These are phyloP conservation scores for Lepilemur septentrionalis DNA, from an alignment of 2,797 vertebrate genomes.

Conservation along the genomic window DNA sequence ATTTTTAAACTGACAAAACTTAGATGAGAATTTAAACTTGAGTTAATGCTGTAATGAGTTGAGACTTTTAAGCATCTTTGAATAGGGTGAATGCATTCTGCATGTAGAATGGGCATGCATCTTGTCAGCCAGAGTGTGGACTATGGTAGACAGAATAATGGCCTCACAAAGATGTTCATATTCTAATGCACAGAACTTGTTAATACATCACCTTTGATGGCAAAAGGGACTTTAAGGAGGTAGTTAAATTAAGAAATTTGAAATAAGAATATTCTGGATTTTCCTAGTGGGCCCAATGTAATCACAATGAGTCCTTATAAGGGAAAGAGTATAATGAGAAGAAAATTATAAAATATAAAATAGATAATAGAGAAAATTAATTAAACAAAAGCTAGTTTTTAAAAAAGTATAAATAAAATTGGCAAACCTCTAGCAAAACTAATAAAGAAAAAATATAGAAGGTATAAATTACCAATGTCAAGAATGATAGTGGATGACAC, in stretches of 20 bases:
- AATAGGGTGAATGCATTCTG: neutral
- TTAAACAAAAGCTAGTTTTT: neutral
- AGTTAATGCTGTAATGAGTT: neutral
- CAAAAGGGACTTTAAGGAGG: neutral
- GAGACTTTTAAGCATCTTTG: neutral
- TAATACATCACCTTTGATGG: neutral
- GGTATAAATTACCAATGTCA: neutral
- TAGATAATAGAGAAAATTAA: neutral
- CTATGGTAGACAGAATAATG: neutral
- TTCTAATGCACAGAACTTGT: neutral
- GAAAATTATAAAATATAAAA: neutral
- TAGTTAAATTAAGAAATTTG: constrained; percentile 13
- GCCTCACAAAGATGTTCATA: neutral
- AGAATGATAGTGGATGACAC: neutral
- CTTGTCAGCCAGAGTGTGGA: neutral
- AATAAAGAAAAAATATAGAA: neutral
- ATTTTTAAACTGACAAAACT: neutral
- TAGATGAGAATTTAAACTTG: constrained; percentile 4
- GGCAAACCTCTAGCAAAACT: neutral
- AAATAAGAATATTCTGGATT: neutral
- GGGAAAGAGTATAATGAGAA: neutral
- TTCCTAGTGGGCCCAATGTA: neutral
- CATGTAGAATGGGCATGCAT: neutral
- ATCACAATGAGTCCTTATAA: neutral
- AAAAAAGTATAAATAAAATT: neutral